Evolutionary conservation across 2,888 invertebrate genomes (phyloP), one percentile per base, ranked within the genome.

Genomic region (Eulithis testata): DNA sequence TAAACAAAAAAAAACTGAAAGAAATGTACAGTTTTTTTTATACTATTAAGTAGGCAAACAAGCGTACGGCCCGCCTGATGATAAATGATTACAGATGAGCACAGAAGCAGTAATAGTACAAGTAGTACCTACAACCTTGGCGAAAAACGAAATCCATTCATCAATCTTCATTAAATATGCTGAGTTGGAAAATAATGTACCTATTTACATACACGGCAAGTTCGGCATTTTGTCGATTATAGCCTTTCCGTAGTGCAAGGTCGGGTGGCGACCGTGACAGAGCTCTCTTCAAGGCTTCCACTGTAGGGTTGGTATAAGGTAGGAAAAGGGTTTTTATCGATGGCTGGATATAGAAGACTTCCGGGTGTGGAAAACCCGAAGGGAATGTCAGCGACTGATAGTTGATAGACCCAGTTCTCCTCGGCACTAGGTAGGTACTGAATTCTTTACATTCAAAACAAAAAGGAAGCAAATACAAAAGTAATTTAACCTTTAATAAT

Each of bases 201-300:
- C n/a, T n/a, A 57, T 57, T 21, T 21, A 21, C 21, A n/a, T n/a
- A 62, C 52, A 69, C 53, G 53, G 31, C 40, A 67, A 65, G 52
- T 12, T 61, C 54, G 68, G 61, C 56, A 59, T 66, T 65, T 63
- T 51, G 57, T 64, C 60, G 40, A 60, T 64, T 60, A 44, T 61
- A 68, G 63, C 66, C 72, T 67, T 74, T 63, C 60, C 59, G 57
- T 58, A 59, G 68, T 58, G 65, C 70, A 70, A 71, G 72, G 69
- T 63, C 66, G 51, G 51, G 31, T 37, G n/a, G 44, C 52, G 71
- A 53, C 73, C 72, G 45, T 73, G 73, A 72, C 70, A 54, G 64
- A 64, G 69, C 63, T 37, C 40, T 47, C 60, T 50, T 31, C 72
- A 72, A 73, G 73, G 73, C 61, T 61, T 54, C 21, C 49, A 47